Conservation (phyloP, 2,113 vertebrate genomes). For the Oenanthe oenanthe region DNA sequence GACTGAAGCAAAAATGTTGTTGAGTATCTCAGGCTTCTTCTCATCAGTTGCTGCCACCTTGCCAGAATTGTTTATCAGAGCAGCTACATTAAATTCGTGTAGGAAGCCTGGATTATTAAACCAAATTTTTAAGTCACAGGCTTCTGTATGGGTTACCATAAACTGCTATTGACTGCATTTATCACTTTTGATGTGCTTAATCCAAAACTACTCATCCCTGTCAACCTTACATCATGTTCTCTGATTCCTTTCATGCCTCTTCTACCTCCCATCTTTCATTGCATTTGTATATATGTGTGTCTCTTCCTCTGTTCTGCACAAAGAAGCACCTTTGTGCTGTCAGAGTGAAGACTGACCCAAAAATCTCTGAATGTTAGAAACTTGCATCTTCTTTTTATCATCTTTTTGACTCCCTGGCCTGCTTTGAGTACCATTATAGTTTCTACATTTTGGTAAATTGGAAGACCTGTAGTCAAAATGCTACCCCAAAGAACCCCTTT, state of each 20-base stretch:
- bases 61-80: not conserved
- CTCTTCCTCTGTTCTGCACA: not conserved
- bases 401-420: not conserved
- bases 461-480: not conserved
- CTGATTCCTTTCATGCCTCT: not conserved
- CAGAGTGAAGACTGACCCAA: not conserved
- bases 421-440: not conserved
- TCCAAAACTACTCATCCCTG: not conserved
- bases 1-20: not conserved
- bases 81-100: not conserved
- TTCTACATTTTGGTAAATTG: not conserved
- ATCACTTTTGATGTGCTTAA: not conserved
- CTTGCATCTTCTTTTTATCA: not conserved
- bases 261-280: fast-evolving
- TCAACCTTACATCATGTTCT: not conserved
- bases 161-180: not conserved
- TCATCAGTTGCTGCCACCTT: not conserved
- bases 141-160: not conserved
- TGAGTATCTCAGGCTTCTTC: not conserved
- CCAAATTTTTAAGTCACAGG: not conserved
- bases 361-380: not conserved
- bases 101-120: not conserved
- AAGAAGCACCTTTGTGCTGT: not conserved
- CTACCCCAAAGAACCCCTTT: not conserved
- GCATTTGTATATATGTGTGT: not conserved